These are phyloP conservation scores for Piscicola geometra DNA, from an alignment of 2,888 invertebrate genomes.

Conservation along the genomic window DNA sequence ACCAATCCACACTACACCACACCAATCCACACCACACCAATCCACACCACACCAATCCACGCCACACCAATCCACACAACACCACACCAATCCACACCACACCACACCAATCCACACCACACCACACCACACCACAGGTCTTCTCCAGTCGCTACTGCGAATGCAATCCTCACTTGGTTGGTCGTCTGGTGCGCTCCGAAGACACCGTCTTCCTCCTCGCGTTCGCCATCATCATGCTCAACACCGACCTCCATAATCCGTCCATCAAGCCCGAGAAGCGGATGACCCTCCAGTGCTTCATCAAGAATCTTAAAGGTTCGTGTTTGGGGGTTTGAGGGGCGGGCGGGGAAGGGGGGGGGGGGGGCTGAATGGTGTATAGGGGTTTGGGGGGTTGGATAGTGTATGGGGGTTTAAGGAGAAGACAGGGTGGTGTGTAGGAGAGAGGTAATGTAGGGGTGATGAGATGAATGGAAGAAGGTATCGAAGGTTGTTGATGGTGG, in stretches of 20 bases:
- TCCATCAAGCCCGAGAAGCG: constrained; percentile 81
- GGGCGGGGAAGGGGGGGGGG: too few species aligned
- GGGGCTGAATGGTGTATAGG: too few species aligned
- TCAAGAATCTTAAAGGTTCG: constrained; percentile 78
- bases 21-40: too few species aligned
- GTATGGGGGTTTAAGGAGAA: not conserved
- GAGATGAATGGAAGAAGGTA: not conserved
- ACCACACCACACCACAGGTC: constrained; percentile 42
- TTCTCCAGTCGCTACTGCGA: constrained; percentile 89
- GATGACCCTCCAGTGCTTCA: constrained; percentile 92
- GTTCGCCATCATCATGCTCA: constrained; percentile 93
- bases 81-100: too few species aligned
- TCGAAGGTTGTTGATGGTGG: not conserved
- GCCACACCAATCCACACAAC: too few species aligned
- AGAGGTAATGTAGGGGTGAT: not conserved
- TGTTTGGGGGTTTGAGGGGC: not conserved
- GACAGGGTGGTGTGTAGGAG: not conserved
- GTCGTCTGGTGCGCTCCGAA: constrained; percentile 59
- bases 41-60: too few species aligned
- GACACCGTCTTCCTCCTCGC: constrained; percentile 70
- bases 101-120: too few species aligned
- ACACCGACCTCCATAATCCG: constrained; percentile 94
- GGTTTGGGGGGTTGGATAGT: not conserved
- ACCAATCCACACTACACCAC: too few species aligned
- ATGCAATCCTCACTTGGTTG: constrained; percentile 86